Conservation (phyloP, 2,113 vertebrate species). For the Microcebus murinus region DNA sequence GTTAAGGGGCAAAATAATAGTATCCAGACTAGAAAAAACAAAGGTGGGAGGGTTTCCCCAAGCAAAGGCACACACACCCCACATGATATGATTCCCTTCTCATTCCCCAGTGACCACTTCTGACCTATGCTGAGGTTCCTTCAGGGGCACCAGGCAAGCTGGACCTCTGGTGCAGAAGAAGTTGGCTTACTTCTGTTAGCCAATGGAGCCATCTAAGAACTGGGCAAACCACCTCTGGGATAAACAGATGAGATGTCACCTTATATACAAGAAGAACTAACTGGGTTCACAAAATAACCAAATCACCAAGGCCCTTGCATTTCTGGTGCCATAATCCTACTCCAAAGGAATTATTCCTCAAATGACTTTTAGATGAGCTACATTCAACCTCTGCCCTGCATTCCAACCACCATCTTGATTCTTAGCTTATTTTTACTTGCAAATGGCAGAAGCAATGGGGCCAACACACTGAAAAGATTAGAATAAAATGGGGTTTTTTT, state of each 20-base stretch:
- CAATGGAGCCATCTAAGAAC: neutral
- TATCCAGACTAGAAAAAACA: neutral
- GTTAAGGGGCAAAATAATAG: constrained; percentile 73
- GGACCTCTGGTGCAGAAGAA: neutral
- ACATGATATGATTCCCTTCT: neutral
- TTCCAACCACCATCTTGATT: constrained; percentile 13
- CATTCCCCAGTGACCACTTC: neutral
- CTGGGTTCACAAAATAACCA: constrained; percentile 47
- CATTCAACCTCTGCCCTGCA: neutral
- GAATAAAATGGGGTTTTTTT: neutral
- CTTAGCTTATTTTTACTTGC: neutral
- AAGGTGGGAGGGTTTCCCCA: neutral
- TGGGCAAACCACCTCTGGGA: neutral
- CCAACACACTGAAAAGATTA: neutral
- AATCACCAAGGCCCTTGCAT: neutral
- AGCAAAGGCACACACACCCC: neutral
- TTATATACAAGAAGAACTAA: neutral
- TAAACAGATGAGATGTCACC: neutral
- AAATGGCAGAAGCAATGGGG: constrained; percentile 27
- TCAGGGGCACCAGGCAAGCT: neutral
- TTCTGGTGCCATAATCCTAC: constrained; percentile 5
- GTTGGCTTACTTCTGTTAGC: neutral
- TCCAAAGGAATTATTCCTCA: constrained; percentile 27
- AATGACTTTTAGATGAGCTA: neutral
- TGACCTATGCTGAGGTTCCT: neutral